A percentile compares a stretch with the other conserved stretches of the same genome.
These are phyloP conservation scores for Dolichallabes microphthalmus DNA, from an alignment of 2,113 vertebrate species.

Conservation along the genomic window DNA sequence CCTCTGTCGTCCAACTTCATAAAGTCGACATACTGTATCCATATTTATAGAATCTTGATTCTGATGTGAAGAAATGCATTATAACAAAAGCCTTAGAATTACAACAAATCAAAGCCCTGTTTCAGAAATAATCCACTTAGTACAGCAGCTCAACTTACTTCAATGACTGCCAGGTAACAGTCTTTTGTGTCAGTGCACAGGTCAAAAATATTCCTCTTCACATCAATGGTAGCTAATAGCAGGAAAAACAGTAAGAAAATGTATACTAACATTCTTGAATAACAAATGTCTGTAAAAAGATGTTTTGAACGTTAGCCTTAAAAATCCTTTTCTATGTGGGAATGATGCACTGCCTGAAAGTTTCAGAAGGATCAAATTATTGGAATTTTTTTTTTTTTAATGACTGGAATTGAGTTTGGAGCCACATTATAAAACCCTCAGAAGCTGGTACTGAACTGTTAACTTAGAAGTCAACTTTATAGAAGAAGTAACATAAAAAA, in stretches of 20 bases:
- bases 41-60: constrained; percentile 98
- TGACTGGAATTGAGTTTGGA: too few species aligned
- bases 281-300: background rate
- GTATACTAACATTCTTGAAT: constrained; percentile 61
- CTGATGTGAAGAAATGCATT: constrained; percentile 64
- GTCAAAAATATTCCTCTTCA: constrained; percentile 98
- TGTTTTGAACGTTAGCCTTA: background rate
- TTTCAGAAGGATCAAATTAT: too few species aligned
- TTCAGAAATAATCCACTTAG: background rate
- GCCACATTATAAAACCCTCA: too few species aligned
- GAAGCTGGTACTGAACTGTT: too few species aligned
- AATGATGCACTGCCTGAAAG: too few species aligned
- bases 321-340: too few species aligned
- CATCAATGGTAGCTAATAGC: constrained; percentile 90
- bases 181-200: constrained; percentile 99
- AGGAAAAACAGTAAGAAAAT: background rate
- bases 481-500: too few species aligned
- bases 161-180: constrained; percentile 97
- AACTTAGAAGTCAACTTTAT: too few species aligned
- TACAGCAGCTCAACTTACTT: constrained; percentile 72
- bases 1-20: constrained; percentile 94
- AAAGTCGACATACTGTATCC: constrained; percentile 96
- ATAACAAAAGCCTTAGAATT: background rate
- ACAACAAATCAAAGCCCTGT: background rate
- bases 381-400: too few species aligned